These are phyloP conservation scores for Matsumyia berberina DNA, from an alignment of 2,888 invertebrate genomes.

Conservation along the genomic window DNA sequence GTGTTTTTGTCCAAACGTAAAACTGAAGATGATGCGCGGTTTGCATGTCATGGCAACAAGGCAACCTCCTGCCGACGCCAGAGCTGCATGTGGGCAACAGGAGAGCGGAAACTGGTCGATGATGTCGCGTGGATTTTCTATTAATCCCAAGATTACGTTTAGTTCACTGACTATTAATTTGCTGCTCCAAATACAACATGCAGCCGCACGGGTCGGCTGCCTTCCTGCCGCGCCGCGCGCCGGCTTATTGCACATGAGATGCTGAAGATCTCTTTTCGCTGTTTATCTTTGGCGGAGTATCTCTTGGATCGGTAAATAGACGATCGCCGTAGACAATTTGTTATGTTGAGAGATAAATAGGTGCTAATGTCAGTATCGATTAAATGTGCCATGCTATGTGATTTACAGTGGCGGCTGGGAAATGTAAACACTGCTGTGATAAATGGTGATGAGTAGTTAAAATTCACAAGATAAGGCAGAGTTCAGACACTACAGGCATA, in stretches of 20 bases:
- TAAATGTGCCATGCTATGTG: constrained; percentile 64
- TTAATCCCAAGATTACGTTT: constrained; percentile 75
- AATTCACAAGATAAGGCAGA: too few species aligned
- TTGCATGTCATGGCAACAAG: constrained; percentile 66
- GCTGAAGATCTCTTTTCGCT: constrained; percentile 53
- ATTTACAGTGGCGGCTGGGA: constrained; percentile 61
- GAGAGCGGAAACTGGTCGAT: constrained; percentile 33
- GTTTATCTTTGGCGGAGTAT: constrained; percentile 49
- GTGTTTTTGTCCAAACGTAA: neutral
- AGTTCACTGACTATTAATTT: constrained; percentile 77
- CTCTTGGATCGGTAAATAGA: constrained; percentile 61
- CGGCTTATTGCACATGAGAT: constrained; percentile 56
- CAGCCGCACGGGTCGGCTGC: constrained; percentile 47
- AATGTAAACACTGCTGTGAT: constrained; percentile 44
- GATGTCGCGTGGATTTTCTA: constrained; percentile 76
- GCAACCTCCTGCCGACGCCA: constrained; percentile 38
- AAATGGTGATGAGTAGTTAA: neutral
- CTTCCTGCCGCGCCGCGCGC: constrained; percentile 21
- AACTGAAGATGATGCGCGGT: constrained; percentile 68
- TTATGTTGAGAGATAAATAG: constrained; percentile 75
- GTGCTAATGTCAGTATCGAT: constrained; percentile 76
- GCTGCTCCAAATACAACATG: constrained; percentile 63
- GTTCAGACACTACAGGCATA: too few species aligned
- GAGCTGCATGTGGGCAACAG: constrained; percentile 5
- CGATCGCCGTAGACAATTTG: constrained; percentile 74